These are phyloP conservation scores for Synodontis membranacea DNA, from an alignment of 2,113 vertebrate genomes.

Conservation along the genomic window DNA sequence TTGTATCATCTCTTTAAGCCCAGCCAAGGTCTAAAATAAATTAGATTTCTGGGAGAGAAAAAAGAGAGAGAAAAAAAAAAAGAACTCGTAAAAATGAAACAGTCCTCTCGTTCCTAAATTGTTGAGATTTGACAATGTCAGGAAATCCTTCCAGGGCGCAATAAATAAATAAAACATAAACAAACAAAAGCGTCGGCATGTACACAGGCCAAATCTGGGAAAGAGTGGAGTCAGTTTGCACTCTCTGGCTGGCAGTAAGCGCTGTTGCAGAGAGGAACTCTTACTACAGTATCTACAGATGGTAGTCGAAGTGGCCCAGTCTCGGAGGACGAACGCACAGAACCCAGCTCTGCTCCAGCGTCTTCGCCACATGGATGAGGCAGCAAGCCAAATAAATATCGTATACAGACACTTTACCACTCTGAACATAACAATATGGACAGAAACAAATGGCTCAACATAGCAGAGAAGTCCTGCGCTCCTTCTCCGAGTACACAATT, in stretches of 20 bases:
- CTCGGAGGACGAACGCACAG: neutral
- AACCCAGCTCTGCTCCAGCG: neutral
- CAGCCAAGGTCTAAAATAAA: conserved; percentile 11
- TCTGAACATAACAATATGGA: conserved; percentile 14
- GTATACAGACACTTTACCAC: conserved; percentile 27
- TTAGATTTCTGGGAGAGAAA: neutral
- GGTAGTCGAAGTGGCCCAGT: neutral
- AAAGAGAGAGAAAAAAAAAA: neutral
- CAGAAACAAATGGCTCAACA: neutral
- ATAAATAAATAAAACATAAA: neutral
- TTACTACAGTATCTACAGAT: neutral
- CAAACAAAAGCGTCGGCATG: neutral
- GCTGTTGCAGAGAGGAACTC: neutral
- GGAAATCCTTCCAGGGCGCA: neutral
- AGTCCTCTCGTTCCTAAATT: neutral
- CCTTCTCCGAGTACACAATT: neutral
- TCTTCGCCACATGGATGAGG: neutral
- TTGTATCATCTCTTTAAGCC: conserved; percentile 23
- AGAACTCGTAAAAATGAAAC: neutral
- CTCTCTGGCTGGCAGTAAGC: neutral
- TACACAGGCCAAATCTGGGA: neutral
- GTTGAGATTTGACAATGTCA: neutral
- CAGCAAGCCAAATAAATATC: conserved; percentile 5
- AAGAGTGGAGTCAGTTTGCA: neutral
- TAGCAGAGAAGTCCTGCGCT: neutral